These are phyloP conservation scores for Clarias fuscus DNA, from an alignment of 2,797 vertebrate species.

Conservation along the genomic window DNA sequence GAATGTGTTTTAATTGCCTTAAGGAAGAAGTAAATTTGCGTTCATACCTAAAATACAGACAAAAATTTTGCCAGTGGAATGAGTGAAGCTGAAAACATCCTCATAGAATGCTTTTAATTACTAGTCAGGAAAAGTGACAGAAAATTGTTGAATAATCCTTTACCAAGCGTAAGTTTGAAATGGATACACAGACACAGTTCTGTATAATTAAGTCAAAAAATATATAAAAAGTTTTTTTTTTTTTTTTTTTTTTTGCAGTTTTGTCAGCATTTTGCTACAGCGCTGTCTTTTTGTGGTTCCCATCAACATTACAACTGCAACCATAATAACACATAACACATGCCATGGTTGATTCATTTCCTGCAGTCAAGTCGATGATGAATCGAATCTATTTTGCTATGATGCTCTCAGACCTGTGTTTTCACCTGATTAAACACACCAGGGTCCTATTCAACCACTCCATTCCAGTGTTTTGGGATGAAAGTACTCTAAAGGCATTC, in stretches of 20 bases:
- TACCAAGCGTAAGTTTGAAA: background rate
- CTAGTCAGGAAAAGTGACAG: background rate
- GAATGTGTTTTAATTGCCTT: background rate
- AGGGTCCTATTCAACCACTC: background rate
- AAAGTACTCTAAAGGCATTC: background rate
- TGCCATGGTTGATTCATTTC: background rate
- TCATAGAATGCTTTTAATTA: background rate
- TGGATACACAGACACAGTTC: background rate
- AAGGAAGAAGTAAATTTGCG: background rate
- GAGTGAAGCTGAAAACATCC: background rate
- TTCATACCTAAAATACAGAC: background rate
- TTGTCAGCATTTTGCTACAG: background rate
- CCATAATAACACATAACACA: background rate
- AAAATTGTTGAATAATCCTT: background rate
- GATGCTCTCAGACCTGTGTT: background rate
- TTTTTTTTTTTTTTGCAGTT: background rate
- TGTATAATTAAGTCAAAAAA: background rate
- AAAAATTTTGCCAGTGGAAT: background rate
- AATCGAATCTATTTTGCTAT: background rate
- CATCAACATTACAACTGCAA: background rate
- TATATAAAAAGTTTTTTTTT: background rate
- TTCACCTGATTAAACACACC: background rate
- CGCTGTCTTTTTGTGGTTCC: background rate
- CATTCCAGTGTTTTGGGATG: too few relatives aligned
- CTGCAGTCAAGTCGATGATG: background rate